A percentile compares a stretch with the other conserved stretches of the same genome.
Evolutionary conservation across 2,888 invertebrate species (phyloP).

Genomic region (Strigamia transsilvanica): DNA sequence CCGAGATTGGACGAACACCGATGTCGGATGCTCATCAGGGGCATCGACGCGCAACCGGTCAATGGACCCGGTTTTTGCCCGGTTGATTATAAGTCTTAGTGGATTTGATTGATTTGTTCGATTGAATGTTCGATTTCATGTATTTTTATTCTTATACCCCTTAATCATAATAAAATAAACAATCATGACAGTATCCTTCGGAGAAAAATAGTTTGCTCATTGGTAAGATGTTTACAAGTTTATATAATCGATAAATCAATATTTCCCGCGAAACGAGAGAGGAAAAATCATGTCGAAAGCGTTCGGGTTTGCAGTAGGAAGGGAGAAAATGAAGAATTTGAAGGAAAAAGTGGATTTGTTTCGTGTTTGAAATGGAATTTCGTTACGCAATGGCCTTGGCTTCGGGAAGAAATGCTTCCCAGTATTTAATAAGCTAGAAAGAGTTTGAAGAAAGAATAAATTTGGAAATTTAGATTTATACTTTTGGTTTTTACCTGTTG

Average conservation of each 20-base stretch:
- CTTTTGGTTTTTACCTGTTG: conserved; percentile 74
- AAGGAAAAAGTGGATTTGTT: not conserved
- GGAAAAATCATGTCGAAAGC: too few relatives aligned
- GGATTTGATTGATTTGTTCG: too few relatives aligned
- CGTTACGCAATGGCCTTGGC: conserved; percentile 88
- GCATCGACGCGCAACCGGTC: conserved; percentile 74
- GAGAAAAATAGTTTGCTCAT: not conserved
- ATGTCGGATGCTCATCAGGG: conserved; percentile 76
- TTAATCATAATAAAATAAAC: conserved; percentile 37
- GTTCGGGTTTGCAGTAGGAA: not conserved
- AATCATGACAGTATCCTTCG: conserved; percentile 20
- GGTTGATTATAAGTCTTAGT: not conserved
- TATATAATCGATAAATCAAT: conserved; percentile 28
- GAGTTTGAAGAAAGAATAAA: not conserved
- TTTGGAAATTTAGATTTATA: not conserved
- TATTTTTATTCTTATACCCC: conserved; percentile 23
- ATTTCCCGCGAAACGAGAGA: not conserved
- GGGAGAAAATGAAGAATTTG: not conserved
- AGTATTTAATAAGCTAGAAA: conserved; percentile 84
- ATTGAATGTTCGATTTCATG: not conserved
- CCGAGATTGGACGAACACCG: conserved; percentile 67
- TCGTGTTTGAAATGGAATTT: not conserved
- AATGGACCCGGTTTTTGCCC: conserved; percentile 73
- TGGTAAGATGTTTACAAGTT: not conserved
- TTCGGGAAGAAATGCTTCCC: conserved; percentile 96